Evolutionary conservation across 2,888 invertebrate genomes (phyloP), one percentile per base, ranked within the genome.

Genomic region (Drosophila anceps): DNA sequence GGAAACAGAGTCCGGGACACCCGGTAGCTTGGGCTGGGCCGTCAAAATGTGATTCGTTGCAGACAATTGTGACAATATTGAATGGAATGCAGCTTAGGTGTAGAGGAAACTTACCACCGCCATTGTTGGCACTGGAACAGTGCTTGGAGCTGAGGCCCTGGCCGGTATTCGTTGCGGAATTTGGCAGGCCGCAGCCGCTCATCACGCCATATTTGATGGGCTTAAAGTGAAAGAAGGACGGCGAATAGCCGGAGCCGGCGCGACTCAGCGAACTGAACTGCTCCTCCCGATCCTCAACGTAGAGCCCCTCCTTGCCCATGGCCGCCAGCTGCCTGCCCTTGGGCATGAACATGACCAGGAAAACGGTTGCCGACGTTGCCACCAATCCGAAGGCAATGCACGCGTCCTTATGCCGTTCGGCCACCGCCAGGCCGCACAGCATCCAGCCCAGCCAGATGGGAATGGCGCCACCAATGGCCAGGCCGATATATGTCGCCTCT

Each of bases 291-390:
- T 96, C 97, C 89, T 96, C 96, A 78, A 96, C 95, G 93, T 96
- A 96, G 76, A 96, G 95, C 15, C 96, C 97, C 91, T 98, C 98
- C 88, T 97, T 96, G 53, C 98, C 98, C 94, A 98, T 95, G 54
- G 98, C 98, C 1, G 98, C 98, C 88, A 98, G 93, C 90, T 98
- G 97, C 44, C 98, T 94, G 35, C 98, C 98, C 94, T 97, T 98
- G 37, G 98, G 96, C 93, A 98, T 96, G 93, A 98, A 98, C 98
- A 98, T 98, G 66, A 98, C 96, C 84, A 98, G 95, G 93, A 98
- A 97, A 60, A 98, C 96, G 51, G 97, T 95, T 13, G 96, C 95
- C 76, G 98, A 96, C 18, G 97, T 97, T 63, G 96, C 95, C 53
- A 98, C 95, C 80, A 98, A 94, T 0, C 98, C 98, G 87, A 97